Evolutionary conservation across 2,113 vertebrate species (phyloP), one percentile per base, ranked within the genome.

Genomic region (Plecturocebus donacophilus): DNA sequence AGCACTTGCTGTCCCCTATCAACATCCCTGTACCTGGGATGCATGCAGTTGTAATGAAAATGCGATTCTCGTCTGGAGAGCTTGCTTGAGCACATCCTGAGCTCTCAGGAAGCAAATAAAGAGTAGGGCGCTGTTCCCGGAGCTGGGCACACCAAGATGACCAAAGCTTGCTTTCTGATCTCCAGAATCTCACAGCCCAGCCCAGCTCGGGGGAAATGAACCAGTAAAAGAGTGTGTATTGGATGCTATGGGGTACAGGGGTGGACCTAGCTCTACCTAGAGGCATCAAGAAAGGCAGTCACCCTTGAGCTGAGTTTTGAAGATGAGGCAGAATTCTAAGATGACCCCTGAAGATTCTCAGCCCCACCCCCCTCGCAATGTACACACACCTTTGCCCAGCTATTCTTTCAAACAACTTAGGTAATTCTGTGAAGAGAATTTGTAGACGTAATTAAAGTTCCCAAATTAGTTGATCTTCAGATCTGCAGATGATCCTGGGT

Each of bases 391-490:
- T 45, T 91, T 45, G 38, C n/a, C 8, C 3, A 30, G 40, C 35
- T 80, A 56, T 64, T 82, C 56, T 75, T 6, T 54, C 61, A 79
- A 56, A 58, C 58, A 64, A 45, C 80, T 56, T 52, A 71, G 64
- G n/a, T 80, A 35, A 47, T 14, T 17, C 64, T 38, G 0, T 17
- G 35, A 84, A 89, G 61, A 90, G 49, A 87, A 66, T 79, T 71
- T 77, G 54, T 42, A 35, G 16, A n/a, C 64, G 6, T 79, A 73
- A 66, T 70, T 92, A 38, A 88, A 21, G n/a, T 77, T 52, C 19
- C 58, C 81, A 42, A 40, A 80, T 61, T 87, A 85, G 45, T 64
- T 77, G 81, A 87, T 54, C n/a, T 82, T 64, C 85, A 85, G 92
- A 64, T 80, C 19, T 45, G 8, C 45, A 88, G 25, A 61, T 82